phyloP scores from a whole-genome alignment of 2,888 invertebrate genomes.

The Drosophila putrida region DNA sequence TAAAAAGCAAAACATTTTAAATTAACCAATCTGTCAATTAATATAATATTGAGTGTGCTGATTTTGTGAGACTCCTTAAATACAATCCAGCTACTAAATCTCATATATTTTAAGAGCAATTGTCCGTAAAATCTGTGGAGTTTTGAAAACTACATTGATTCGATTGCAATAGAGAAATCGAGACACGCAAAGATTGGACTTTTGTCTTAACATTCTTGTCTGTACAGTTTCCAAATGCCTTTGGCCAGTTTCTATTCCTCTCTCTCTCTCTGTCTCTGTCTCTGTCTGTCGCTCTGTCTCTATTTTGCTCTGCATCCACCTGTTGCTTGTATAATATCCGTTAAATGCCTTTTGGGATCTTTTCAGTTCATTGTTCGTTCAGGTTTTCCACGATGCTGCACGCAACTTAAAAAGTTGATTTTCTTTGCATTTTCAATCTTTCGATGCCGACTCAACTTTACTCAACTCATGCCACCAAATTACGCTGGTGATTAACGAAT shows the following conservation, averaged over 20 bases:
- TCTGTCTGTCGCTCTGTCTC: neutral
- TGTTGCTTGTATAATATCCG: conserved; percentile 47
- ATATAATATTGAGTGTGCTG: too few relatives aligned
- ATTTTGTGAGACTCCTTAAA: too few relatives aligned
- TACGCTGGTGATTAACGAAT: conserved; percentile 42
- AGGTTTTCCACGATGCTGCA: conserved; percentile 28
- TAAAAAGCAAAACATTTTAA: too few relatives aligned
- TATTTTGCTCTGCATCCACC: conserved; percentile 23
- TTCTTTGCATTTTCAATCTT: conserved; percentile 29
- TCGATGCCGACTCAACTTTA: conserved; percentile 14
- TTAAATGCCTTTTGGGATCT: conserved; percentile 35
- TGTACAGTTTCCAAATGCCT: conserved; percentile 29
- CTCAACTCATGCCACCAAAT: conserved; percentile 44
- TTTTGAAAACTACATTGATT: neutral
- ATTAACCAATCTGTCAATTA: too few relatives aligned
- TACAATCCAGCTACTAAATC: neutral
- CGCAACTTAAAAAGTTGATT: conserved; percentile 32
- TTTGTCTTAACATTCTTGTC: conserved; percentile 10
- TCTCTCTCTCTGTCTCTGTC: neutral
- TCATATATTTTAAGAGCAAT: neutral
- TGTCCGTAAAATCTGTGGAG: neutral
- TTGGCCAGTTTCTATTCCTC: conserved; percentile 10
- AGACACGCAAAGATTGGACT: neutral
- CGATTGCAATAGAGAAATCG: neutral
- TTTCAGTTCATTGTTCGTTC: conserved; percentile 37